phyloP scores from a whole-genome alignment of 2,888 invertebrate genomes.

The Cremastobaeus sp. region DNA sequence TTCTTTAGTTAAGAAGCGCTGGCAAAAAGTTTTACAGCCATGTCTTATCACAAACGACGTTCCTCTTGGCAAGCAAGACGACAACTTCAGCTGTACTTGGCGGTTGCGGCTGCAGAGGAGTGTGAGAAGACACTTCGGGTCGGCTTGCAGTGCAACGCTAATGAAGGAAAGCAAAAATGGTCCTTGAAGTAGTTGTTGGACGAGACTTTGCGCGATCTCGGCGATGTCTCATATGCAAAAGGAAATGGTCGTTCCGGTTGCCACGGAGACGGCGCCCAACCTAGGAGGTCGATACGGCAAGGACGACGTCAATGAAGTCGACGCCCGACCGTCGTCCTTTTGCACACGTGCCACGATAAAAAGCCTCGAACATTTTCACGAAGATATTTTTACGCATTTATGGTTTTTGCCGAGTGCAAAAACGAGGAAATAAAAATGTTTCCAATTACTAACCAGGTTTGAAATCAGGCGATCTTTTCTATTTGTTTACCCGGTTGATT shows the following conservation, averaged over 20 bases:
- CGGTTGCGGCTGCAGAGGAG: background rate
- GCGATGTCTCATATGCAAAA: conserved; percentile 49
- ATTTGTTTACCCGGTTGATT: conserved; percentile 15
- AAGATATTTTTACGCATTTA: too few relatives aligned
- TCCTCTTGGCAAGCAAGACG: conserved; percentile 6
- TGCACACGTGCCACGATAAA: too few relatives aligned
- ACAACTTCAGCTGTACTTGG: conserved; percentile 16
- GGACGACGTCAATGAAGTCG: conserved; percentile 62
- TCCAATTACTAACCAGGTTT: background rate
- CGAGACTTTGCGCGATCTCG: conserved; percentile 26
- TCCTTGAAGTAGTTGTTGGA: conserved; percentile 33
- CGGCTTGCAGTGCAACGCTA: conserved; percentile 23
- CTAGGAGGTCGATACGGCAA: conserved; percentile 74
- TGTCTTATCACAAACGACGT: conserved; percentile 6
- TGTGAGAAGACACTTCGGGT: conserved; percentile 4
- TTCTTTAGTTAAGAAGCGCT: conserved; percentile 1
- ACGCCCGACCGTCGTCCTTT: conserved; percentile 51
- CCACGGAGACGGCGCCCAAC: conserved; percentile 74
- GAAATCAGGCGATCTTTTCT: conserved; percentile 9
- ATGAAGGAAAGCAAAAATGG: conserved; percentile 43
- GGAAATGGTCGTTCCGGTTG: conserved; percentile 68
- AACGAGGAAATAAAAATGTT: too few relatives aligned
- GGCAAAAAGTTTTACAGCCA: conserved; percentile 1
- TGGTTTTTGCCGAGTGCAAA: too few relatives aligned
- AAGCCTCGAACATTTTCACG: too few relatives aligned